These are phyloP conservation scores for Mythimna pallens DNA, from an alignment of 2,888 invertebrate genomes.

Conservation along the genomic window DNA sequence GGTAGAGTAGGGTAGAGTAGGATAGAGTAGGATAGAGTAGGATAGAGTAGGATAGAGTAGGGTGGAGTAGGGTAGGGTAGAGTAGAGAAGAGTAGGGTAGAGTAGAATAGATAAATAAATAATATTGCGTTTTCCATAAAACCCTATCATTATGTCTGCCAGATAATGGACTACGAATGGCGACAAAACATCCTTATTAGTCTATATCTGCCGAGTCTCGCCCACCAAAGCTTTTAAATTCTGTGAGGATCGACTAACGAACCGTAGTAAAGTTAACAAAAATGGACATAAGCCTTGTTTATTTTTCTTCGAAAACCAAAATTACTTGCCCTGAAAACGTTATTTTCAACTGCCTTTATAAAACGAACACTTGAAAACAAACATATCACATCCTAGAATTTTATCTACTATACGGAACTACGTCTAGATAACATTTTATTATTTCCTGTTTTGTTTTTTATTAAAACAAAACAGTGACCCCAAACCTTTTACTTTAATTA, in stretches of 20 bases:
- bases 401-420: too few species aligned
- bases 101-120: not conserved
- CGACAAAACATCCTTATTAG: not conserved
- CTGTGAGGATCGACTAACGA: not conserved
- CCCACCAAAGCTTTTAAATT: not conserved
- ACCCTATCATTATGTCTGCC: conserved; percentile 1
- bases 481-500: too few species aligned
- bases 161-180: not conserved
- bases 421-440: too few species aligned
- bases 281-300: not conserved
- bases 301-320: not conserved
- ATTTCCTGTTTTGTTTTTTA: too few species aligned
- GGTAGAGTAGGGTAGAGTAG: too few species aligned
- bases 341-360: not conserved
- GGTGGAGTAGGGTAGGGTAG: too few species aligned
- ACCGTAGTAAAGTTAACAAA: not conserved
- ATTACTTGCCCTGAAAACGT: not conserved
- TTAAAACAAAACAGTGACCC: too few species aligned
- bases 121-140: not conserved
- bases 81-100: too few species aligned
- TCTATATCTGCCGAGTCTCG: too few species aligned
- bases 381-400: too few species aligned
- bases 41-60: too few species aligned
- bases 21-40: too few species aligned
- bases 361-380: not conserved